Conservation (phyloP, 2,888 invertebrate genomes). For the Geophilus truncorum region DNA sequence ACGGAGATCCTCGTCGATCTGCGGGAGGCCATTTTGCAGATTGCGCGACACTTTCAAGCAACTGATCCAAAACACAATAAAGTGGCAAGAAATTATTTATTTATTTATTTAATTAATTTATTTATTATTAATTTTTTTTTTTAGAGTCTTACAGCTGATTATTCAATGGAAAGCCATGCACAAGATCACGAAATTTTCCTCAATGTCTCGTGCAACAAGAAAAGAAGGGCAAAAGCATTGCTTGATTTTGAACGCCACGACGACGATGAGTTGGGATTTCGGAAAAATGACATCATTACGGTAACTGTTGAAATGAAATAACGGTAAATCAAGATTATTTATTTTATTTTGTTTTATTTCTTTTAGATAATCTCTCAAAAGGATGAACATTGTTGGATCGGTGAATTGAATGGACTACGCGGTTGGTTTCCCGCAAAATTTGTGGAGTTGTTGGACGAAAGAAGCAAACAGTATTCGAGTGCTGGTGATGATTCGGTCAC, state of each 20-base stretch:
- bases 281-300: conserved; percentile 97
- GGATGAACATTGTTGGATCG: conserved; percentile 98
- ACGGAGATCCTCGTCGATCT: conserved; percentile 98
- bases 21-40: conserved; percentile 88
- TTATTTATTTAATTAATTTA: neutral
- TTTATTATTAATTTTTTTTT: conserved; percentile 1
- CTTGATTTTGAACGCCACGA: conserved; percentile 96
- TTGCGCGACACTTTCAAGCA: conserved; percentile 89
- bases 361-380: conserved; percentile 81
- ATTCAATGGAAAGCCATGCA: conserved; percentile 90
- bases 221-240: conserved; percentile 88
- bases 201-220: conserved; percentile 81
- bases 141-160: conserved; percentile 73
- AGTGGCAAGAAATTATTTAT: conserved; percentile 33
- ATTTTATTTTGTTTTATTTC: neutral
- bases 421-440: conserved; percentile 98
- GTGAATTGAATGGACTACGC: conserved; percentile 84
- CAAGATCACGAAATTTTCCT: conserved; percentile 91
- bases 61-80: conserved; percentile 65
- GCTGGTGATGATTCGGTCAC: conserved; percentile 93
- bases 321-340: neutral
- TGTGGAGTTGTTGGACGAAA: conserved; percentile 90
- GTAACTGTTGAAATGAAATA: too few species aligned
- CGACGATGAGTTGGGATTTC: conserved; percentile 96
- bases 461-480: conserved; percentile 77